Percentiles rank a stretch among this genome's conserved stretches.
Evolutionary conservation across 2,797 vertebrate genomes (phyloP).

Genomic region (Catamblyrhynchus diadema): DNA sequence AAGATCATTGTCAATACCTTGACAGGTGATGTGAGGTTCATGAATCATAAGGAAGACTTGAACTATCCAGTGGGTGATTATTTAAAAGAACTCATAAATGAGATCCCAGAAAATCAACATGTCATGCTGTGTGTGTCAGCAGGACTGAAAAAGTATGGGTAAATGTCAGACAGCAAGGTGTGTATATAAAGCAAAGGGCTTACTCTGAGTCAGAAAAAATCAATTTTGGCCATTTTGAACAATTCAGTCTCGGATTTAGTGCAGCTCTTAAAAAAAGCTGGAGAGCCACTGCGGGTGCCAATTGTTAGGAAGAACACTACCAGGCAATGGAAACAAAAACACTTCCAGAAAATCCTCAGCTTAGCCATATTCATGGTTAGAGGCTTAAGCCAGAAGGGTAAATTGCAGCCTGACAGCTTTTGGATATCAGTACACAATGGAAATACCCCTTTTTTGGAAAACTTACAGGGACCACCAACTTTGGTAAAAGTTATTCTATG

Average conservation of each 20-base stretch:
- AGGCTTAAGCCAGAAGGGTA: background rate
- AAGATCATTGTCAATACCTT: background rate
- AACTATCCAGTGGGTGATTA: background rate
- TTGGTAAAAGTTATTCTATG: background rate
- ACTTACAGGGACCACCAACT: background rate
- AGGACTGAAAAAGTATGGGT: background rate
- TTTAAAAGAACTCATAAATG: background rate
- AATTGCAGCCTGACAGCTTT: background rate
- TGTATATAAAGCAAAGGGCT: background rate
- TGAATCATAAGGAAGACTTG: background rate
- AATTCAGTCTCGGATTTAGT: background rate
- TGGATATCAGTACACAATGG: background rate
- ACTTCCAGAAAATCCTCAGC: background rate
- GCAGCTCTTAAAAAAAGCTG: background rate
- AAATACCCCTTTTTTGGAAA: background rate
- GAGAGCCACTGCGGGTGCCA: background rate
- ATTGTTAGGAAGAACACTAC: background rate
- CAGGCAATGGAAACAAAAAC: background rate
- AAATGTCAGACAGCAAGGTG: background rate
- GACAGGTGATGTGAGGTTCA: background rate
- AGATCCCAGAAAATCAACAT: slow-evolving; percentile 1
- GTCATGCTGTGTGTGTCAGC: background rate
- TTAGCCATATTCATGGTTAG: background rate
- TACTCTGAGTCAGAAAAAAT: background rate
- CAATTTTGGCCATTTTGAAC: background rate